Base-by-base conservation (phyloP, 2,888 invertebrate species). In the Xylota sylvarum region DNA sequence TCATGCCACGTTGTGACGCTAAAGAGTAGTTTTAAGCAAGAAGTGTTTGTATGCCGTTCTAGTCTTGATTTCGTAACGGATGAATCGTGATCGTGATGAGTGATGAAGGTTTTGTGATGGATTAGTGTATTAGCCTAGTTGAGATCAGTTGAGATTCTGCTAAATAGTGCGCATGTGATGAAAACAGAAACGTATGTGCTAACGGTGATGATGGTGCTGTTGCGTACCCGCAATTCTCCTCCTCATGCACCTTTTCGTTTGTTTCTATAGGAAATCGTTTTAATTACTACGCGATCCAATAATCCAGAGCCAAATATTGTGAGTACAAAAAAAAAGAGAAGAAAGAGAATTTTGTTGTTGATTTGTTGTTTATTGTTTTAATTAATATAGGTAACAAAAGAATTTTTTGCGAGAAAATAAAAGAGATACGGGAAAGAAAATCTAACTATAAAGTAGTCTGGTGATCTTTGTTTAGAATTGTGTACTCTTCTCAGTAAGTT, bases 291-390 rank as follows among this genome's bases (percentile, higher is more conserved):
- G n/a, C 17, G 27, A 48, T 79, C 64, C 64, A 79, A 46, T 48
- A 14, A 70, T 72, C 72, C 72, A 56, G 17, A 70, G 70, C 55
- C 50, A 78, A 43, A 10, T n/a, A 70, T 62, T 58, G 27, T 17
- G 55, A 37, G 23, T 32, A 72, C 62, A 77, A 79, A 56, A 79
- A 70, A 77, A 79, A 56, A 79, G 64, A 79, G 56, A 78, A 78
- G 43, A 79, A 79, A 79, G 48, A 56, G 27, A 72, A 78, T 23
- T 67, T 56, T 56, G 2, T 32, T 55, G 35, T 67, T 70, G 69
- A 69, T 78, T 70, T 50, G 23, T 30, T 56, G 30, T 19, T 62
- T 23, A 5, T 62, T 1, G 1, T 48, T 48, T 50, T 1, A 23
- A 5, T 50, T 7, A 23, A 14, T 43, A 40, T 35, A 10, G 9